Base-by-base conservation (phyloP, 2,113 vertebrate species). In the Hemiprocne comata region DNA sequence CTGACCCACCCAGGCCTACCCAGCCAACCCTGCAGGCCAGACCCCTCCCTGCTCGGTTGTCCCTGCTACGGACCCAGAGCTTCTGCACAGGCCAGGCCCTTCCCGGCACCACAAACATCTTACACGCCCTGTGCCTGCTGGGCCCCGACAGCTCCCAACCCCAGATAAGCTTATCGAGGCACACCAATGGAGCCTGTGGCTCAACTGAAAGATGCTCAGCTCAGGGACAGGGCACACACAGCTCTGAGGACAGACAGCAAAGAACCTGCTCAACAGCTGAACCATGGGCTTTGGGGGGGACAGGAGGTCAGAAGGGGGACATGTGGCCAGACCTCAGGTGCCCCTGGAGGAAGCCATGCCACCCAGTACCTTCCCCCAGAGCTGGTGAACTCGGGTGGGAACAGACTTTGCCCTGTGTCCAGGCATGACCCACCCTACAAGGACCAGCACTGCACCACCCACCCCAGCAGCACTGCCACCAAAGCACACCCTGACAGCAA, bases 101-200 rank as follows among this genome's bases (percentile, higher is more conserved):
- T 36, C 18, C 51, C 3, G 0, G 40, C 55, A 44, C 54, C 6
- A 11, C 62, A 61, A 26, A 55, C 44, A 72, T 1, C 0, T 60
- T 2, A 19, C 6, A 10, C 28, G 78, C 31, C 54, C 40, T 1
- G 0, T 0, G 0, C 29, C 28, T 19, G 34, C 53, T 7, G 2
- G 0, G 58, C 76, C 54, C 36, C 3, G 0, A 3, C 57, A 57
- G 61, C 73, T 8, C 2, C 36, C 23, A 6, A 44, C 25, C 20
- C 13, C n/a, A 36, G 16, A 71, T 62, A 17, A 67, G 44, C 60
- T 77, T 24, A 61, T 0, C 9, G 0, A 24, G 50, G 50, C 50
- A 50, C 50, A 50, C 50, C 50, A 50, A 48, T 21, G 33, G 64
- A 40, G 38, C 34, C 50, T 24, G 50, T 23, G 23, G 55, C 58